Base-by-base conservation (phyloP, 2,888 invertebrate species). In the Adela reaumurella region DNA sequence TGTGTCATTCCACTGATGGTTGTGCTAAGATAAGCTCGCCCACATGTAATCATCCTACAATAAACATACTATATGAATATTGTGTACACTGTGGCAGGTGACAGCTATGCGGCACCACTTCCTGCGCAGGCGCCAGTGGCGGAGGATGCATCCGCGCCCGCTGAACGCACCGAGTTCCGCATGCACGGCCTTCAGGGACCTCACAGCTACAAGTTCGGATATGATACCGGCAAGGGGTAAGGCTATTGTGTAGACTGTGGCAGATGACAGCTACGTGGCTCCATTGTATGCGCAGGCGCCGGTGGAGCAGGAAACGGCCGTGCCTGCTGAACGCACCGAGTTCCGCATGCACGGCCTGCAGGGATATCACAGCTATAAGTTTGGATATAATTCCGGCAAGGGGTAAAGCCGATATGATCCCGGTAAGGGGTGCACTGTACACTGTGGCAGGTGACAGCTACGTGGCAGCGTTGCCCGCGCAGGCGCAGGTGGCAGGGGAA, bases 161-260 rank as follows among this genome's bases (percentile, higher is more conserved):
- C 70, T n/a, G 77, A 74, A 42, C 62, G 89, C 50, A 81, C 88
- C 3, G 85, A 88, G 63, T 92, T 91, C 77, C 88, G 91, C 62
- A 85, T 92, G 78, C 88, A 89, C 58, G 92, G 92, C 54, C 88
- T 90, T 71, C 84, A 87, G 56, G 92, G 92, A 44, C 92, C 92
- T 1, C 83, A 88, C 62, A 88, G 89, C 56, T 92, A 92, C 67
- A 87, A 91, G 67, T 92, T 90, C 68, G 92, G 92, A 59, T 91
- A 82, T 66, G 90, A 92, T 63, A 92, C 91, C 46, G 92, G 92
- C 59, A 86, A 87, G 73, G 91, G 91, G 92, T 91, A 77, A 79
- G 62, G 24, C 24, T n/a, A n/a, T n/a, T n/a, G n/a, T n/a, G n/a
- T n/a, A n/a, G n/a, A n/a, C n/a, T 24, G 24, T 24, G 4, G 24